Conservation (phyloP, 2,888 invertebrate species). For the Machimus rusticus region DNA sequence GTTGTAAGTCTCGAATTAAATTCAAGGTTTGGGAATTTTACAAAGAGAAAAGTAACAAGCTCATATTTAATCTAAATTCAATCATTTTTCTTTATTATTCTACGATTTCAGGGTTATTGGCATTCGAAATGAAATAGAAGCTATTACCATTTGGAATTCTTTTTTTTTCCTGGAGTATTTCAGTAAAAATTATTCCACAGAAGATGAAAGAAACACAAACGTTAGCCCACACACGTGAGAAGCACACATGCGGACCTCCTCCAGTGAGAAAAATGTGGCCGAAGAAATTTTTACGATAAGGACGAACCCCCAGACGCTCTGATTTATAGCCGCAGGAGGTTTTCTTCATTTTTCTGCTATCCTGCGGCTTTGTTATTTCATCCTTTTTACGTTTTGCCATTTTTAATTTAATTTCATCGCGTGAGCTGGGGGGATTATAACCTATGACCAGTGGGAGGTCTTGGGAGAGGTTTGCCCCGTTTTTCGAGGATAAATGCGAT, state of each 20-base stretch:
- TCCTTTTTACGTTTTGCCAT: conserved; percentile 13
- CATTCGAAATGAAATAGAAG: neutral
- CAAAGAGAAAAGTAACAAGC: neutral
- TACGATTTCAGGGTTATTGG: neutral
- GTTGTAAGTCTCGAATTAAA: neutral
- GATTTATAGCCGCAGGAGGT: conserved; percentile 15
- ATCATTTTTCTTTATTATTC: neutral
- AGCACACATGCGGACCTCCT: neutral
- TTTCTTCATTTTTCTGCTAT: conserved; percentile 17
- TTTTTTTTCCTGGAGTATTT: neutral
- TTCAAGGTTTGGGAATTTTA: neutral
- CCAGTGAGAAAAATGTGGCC: neutral
- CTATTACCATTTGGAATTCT: neutral
- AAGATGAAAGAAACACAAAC: neutral
- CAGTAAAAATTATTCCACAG: neutral
- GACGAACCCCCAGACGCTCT: neutral
- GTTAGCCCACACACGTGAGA: neutral
- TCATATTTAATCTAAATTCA: neutral
- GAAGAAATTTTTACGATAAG: conserved; percentile 23
- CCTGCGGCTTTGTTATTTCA: conserved; percentile 25
- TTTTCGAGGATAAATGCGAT: neutral
- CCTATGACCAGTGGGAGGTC: neutral
- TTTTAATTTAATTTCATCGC: conserved; percentile 24
- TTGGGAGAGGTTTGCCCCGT: neutral
- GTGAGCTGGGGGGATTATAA: neutral